These are phyloP conservation scores for Pollachius pollachius DNA, from an alignment of 2,113 vertebrate genomes.

Conservation along the genomic window DNA sequence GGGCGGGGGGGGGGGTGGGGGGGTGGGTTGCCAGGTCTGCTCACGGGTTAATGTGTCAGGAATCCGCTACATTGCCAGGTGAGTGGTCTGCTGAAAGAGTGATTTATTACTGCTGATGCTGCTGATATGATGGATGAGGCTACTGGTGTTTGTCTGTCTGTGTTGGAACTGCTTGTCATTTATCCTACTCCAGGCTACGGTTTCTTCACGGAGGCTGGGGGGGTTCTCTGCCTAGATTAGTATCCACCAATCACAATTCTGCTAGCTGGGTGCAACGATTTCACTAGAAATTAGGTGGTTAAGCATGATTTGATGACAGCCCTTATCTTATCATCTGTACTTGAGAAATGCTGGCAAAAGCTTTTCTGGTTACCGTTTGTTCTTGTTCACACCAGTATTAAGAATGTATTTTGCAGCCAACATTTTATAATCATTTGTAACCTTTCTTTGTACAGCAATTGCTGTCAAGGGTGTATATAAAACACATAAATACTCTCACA, in stretches of 20 bases:
- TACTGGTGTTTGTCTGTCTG: neutral
- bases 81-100: neutral
- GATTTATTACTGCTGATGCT: neutral
- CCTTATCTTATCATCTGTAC: neutral
- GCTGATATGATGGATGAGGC: neutral
- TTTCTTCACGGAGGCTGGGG: too few species aligned
- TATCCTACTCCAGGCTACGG: too few species aligned
- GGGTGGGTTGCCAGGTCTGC: neutral
- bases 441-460: too few species aligned
- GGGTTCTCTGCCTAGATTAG: too few species aligned
- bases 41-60: neutral
- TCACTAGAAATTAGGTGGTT: neutral
- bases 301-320: neutral
- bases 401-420: too few species aligned
- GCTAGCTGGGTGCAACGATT: neutral
- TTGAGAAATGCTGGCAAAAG: too few species aligned
- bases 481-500: too few species aligned
- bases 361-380: too few species aligned
- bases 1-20: neutral
- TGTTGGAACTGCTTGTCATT: neutral
- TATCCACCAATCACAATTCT: neutral
- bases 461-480: too few species aligned
- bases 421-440: too few species aligned
- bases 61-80: neutral
- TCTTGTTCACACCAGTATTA: too few species aligned